Conservation (phyloP, 2,797 vertebrate species). For the Danionella dracula region DNA sequence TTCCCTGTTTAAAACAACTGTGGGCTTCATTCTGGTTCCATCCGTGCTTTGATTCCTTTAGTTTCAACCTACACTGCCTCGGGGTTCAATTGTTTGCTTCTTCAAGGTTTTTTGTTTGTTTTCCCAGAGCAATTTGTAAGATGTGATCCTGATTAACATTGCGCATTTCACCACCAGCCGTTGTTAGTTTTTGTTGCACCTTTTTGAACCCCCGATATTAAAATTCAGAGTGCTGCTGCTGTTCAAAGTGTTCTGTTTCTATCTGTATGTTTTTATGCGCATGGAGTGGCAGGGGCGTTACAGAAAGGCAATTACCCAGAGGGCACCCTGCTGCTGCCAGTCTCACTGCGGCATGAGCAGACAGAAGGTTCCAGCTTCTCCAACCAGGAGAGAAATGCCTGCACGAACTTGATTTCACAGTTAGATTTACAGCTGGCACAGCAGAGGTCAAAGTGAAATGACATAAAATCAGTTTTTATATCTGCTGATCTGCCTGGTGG, state of each 20-base stretch:
- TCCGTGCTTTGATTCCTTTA: slow-evolving; percentile 17
- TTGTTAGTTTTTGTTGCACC: not conserved
- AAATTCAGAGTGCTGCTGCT: not conserved
- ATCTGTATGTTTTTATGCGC: not conserved
- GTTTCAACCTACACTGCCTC: not conserved
- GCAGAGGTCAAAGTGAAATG: slow-evolving; percentile 27
- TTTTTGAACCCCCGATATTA: not conserved
- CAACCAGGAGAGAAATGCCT: not conserved
- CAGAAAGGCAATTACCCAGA: slow-evolving; percentile 47
- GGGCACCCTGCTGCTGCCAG: slow-evolving; percentile 37
- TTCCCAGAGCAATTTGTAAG: not conserved
- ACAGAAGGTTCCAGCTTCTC: slow-evolving; percentile 42
- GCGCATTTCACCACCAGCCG: not conserved
- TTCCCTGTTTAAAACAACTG: slow-evolving; percentile 15
- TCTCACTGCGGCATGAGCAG: slow-evolving; percentile 33
- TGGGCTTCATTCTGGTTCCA: slow-evolving; percentile 13
- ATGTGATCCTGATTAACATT: slow-evolving; percentile 16
- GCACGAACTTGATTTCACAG: slow-evolving; percentile 24
- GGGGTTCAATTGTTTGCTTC: not conserved
- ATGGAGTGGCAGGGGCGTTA: slow-evolving; percentile 22
- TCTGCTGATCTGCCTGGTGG: slow-evolving; percentile 12
- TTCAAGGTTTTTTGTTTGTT: not conserved
- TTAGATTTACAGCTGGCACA: slow-evolving; percentile 38
- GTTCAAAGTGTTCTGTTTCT: not conserved
- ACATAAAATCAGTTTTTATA: slow-evolving; percentile 32